phyloP scores from a whole-genome alignment of 1,140 invertebrate species.

The Plodia interpunctella region DNA sequence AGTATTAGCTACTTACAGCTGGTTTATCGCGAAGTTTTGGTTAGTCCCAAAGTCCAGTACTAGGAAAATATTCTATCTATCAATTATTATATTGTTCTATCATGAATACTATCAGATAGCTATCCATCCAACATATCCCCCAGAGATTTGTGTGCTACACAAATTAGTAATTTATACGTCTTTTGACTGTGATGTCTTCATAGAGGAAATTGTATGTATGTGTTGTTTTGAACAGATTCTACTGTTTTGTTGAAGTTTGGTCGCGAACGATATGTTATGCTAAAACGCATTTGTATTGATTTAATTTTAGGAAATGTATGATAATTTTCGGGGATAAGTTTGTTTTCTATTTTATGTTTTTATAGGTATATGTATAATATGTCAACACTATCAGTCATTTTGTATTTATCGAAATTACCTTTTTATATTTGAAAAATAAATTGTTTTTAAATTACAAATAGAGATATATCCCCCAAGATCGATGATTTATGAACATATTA shows the following conservation, averaged over 20 bases:
- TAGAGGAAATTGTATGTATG: conserved; percentile 67
- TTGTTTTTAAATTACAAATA: not conserved
- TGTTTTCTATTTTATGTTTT: conserved; percentile 37
- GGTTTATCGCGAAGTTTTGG: no score
- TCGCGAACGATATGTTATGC: conserved; percentile 32
- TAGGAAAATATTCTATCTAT: no score
- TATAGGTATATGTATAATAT: not conserved
- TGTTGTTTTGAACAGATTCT: conserved; percentile 48
- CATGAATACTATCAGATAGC: not conserved
- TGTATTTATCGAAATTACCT: not conserved
- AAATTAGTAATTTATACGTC: conserved; percentile 49
- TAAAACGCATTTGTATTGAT: conserved; percentile 55
- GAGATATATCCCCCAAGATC: not conserved
- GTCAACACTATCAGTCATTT: not conserved
- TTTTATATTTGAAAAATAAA: not conserved
- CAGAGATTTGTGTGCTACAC: not conserved
- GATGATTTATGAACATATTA: not conserved
- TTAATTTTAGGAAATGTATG: not conserved
- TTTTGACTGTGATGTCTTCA: conserved; percentile 74
- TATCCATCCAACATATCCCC: not conserved
- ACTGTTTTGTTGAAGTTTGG: conserved; percentile 60
- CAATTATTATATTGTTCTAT: no score
- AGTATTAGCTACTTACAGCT: no score
- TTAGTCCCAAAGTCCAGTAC: no score
- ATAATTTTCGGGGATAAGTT: not conserved